Evolutionary conservation across 64 coral and sea anemone species (phyloP), one percentile per base, ranked within the genome.

Genomic region (Exaiptasia diaphana): DNA sequence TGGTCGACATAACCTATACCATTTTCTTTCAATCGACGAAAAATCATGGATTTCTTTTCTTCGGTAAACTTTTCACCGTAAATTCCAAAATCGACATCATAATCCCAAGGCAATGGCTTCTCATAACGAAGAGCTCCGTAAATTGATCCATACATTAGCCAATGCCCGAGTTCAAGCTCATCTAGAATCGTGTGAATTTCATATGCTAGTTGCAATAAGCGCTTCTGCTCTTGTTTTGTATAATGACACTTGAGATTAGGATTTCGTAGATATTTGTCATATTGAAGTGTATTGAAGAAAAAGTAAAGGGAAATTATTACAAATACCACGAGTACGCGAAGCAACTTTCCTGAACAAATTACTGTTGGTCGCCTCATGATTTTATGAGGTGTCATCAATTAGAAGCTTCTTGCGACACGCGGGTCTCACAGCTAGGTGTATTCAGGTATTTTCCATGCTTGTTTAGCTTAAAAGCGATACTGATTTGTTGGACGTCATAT

Each of bases 131-230:
- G 5, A 9, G 85, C 85, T 17, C 85, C 85, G 28, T 71, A 88
- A 1, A 88, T 68, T 43, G 85, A 88, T 1, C 85, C 85, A 56
- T 88, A 88, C 64, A 88, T 80, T 3, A 88, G 53, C 85, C 85
- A 88, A 28, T 88, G 85, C 4, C 70, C 75, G 15, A 88, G 55
- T 44, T 57, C 23, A n/a, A 80, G 37, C 33, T n/a, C 64, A 24
- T 88, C 76, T 3, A 88, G 64, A 29, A 88, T 80, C 13, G 17
- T 44, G 50, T 88, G 85, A 0, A 88, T 67, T 31, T 79, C 23
- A 38, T 79, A 53, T 3, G 85, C 52, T 29, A 88, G 22, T 24
- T 80, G 44, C 9, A 88, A n/a, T 26, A 88, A 67, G 8, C 80
- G 85, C n/a, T 42, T 55, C 41, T 42, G 72, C 32, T 89, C 90